A percentile compares a stretch with the other conserved stretches of the same genome.
Evolutionary conservation across 1,140 invertebrate species (phyloP).

Genomic region (Agrilus planipennis): DNA sequence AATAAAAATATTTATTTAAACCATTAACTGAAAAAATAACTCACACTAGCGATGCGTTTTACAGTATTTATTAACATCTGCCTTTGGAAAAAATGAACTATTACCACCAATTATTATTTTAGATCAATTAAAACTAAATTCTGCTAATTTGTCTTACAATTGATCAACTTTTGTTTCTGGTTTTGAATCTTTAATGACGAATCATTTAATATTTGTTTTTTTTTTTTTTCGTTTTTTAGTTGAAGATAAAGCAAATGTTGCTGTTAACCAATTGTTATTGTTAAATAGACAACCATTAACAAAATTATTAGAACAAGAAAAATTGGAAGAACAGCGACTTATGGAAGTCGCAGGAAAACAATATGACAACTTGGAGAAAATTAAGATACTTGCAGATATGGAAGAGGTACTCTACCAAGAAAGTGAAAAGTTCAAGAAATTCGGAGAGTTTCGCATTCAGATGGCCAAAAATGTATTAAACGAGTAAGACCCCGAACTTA

Average conservation of each 20-base stretch:
- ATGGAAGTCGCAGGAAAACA: conserved; percentile 20
- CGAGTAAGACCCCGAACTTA: conserved; percentile 18
- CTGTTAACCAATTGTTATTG: conserved; percentile 50
- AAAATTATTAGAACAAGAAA: conserved; percentile 50
- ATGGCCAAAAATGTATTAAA: conserved; percentile 26
- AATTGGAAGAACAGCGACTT: conserved; percentile 43
- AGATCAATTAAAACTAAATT: too few relatives aligned
- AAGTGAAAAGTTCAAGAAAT: conserved; percentile 24
- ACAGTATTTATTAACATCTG: too few relatives aligned
- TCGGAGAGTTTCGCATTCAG: conserved; percentile 23
- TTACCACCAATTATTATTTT: too few relatives aligned
- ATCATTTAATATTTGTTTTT: too few relatives aligned
- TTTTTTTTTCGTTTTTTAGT: conserved; percentile 32
- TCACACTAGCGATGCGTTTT: too few relatives aligned
- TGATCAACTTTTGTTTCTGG: too few relatives aligned
- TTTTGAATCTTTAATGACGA: too few relatives aligned
- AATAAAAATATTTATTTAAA: too few relatives aligned
- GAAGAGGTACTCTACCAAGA: conserved; percentile 52
- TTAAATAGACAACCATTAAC: conserved; percentile 44
- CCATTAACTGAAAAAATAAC: too few relatives aligned
- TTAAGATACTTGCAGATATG: conserved; percentile 50
- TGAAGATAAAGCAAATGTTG: conserved; percentile 49
- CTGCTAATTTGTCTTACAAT: too few relatives aligned
- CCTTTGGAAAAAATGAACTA: too few relatives aligned
- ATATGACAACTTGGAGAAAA: conserved; percentile 29